Evolutionary conservation across 1,140 invertebrate genomes (phyloP).

Genomic region (Drosophila varians): DNA sequence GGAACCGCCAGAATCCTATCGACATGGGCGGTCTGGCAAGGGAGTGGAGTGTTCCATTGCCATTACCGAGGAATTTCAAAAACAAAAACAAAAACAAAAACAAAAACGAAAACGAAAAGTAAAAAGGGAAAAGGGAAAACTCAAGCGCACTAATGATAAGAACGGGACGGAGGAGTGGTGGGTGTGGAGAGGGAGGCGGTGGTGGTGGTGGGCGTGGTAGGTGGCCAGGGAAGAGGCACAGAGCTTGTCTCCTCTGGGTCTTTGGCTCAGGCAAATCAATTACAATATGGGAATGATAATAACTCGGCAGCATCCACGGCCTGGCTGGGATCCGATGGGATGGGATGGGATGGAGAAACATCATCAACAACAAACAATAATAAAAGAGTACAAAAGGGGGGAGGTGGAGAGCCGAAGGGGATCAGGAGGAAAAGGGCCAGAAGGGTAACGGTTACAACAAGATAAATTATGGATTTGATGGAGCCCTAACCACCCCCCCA

Average conservation of each 20-base stretch:
- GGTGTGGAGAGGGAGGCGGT: no score
- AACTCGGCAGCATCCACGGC: slow-evolving; percentile 29
- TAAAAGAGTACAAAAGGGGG: not conserved
- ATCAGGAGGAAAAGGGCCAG: slow-evolving; percentile 3
- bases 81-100: not conserved
- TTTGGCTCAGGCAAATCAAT: slow-evolving; percentile 65
- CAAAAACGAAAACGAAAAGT: no score
- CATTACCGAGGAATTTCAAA: slow-evolving; percentile 11
- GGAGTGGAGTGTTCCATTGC: slow-evolving; percentile 25
- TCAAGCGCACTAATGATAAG: slow-evolving; percentile 16
- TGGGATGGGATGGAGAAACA: slow-evolving; percentile 4
- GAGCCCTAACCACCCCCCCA: slow-evolving; percentile 7
- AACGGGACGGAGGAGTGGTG: not conserved
- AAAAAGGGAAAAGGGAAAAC: no score
- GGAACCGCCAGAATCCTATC: slow-evolving; percentile 17
- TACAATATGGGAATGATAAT: slow-evolving; percentile 65
- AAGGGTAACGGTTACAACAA: slow-evolving; percentile 27
- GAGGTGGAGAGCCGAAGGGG: not conserved
- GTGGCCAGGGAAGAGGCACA: slow-evolving; percentile 9
- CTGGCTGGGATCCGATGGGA: no score
- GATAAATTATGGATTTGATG: slow-evolving; percentile 67
- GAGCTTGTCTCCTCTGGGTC: slow-evolving; percentile 8
- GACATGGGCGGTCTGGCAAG: slow-evolving; percentile 15
- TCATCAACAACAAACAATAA: slow-evolving; percentile 18
- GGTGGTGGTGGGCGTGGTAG: not conserved